A percentile compares a stretch with the other conserved stretches of the same genome.
These are phyloP conservation scores for Incurvaria masculella DNA, from an alignment of 2,888 invertebrate genomes.

Conservation along the genomic window DNA sequence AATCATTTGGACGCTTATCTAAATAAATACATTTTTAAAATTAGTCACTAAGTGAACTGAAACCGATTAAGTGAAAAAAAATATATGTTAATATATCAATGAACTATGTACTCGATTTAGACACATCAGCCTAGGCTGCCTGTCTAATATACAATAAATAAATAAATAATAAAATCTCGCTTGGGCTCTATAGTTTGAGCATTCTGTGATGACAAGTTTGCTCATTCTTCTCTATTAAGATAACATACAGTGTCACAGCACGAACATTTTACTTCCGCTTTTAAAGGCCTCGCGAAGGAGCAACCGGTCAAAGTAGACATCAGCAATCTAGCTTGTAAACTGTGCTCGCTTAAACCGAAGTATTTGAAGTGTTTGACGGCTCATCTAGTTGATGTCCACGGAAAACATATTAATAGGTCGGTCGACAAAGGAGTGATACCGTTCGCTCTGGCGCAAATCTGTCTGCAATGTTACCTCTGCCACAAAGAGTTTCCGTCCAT, in stretches of 20 bases:
- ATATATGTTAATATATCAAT: no score
- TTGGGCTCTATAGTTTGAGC: slow-evolving; percentile 48
- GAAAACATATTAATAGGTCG: slow-evolving; percentile 18
- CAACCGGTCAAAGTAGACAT: slow-evolving; percentile 45
- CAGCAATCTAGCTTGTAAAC: slow-evolving; percentile 42
- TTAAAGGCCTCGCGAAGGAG: slow-evolving; percentile 39
- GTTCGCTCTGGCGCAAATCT: slow-evolving; percentile 17
- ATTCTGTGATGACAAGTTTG: slow-evolving; percentile 45
- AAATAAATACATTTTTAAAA: no score
- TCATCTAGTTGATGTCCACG: slow-evolving; percentile 10
- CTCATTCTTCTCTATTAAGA: slow-evolving; percentile 39
- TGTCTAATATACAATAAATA: no score
- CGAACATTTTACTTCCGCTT: slow-evolving; percentile 30
- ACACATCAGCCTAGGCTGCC: no score
- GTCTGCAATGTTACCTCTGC: slow-evolving; percentile 10
- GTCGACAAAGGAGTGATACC: slow-evolving; percentile 10
- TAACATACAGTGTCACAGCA: slow-evolving; percentile 47
- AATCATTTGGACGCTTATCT: no score
- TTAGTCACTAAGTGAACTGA: no score
- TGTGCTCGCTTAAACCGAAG: slow-evolving; percentile 36
- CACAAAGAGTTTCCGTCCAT: slow-evolving; percentile 7
- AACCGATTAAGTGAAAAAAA: no score
- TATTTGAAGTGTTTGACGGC: slow-evolving; percentile 16
- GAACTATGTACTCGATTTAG: no score
- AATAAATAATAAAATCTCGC: no score